Evolutionary conservation across 2,113 vertebrate species (phyloP), one percentile per base, ranked within the genome.

Genomic region (Manacus vitellinus): DNA sequence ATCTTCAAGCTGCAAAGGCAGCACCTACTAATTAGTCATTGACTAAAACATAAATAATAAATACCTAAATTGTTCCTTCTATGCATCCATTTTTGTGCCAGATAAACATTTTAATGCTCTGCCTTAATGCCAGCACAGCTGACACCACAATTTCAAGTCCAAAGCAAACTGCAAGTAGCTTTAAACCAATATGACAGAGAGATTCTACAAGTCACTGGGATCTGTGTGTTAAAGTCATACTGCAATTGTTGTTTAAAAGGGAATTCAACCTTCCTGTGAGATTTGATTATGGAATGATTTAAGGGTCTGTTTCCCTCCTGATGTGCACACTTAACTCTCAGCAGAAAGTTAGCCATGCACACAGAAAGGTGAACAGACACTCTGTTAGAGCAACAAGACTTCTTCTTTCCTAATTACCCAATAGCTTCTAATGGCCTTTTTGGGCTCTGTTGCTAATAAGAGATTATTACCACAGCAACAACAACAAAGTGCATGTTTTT

Each of bases 21-120:
- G 99, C 99, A 98, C 98, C 97, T 98, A 99, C 98, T 98, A 97
- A 99, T 99, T 99, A 99, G 99, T 99, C 99, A 99, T 98, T 98
- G 99, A 99, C 99, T 99, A 99, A 99, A 99, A 98, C 98, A 99
- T 98, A 99, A 98, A 99, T 99, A 99, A 99, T 99, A 99, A 99
- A 99, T 99, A 99, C 94, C 97, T 97, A 98, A 98, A 95, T 87
- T 92, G 76, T 97, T 97, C 95, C 94, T 97, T 96, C 98, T 98
- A 97, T 94, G 94, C 93, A 96, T 97, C 94, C 95, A 86, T 94
- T 96, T 72, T 82, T 68, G 85, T 94, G 88, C 97, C 97, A 96
- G 93, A 84, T 72, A 77, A 96, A 95, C 94, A 54, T 84, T 94
- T 97, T 96, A 94, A 97, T 94, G 95, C 95, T 95, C 96, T 92